These are phyloP conservation scores for Trichogramma evanescens DNA, from an alignment of 2,888 invertebrate species.

Conservation along the genomic window DNA sequence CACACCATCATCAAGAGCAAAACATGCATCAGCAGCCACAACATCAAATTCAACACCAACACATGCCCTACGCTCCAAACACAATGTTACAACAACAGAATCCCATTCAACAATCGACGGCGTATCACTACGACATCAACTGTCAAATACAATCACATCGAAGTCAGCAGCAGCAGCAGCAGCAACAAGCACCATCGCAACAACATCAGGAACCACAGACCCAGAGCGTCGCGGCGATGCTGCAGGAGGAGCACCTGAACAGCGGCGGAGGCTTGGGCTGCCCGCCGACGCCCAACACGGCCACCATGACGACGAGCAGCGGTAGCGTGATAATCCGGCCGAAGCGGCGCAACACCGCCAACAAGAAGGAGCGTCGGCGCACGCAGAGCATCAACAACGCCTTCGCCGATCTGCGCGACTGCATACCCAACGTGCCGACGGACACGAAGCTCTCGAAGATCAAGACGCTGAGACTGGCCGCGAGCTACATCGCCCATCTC, in stretches of 20 bases:
- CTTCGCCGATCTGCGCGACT: slow-evolving; percentile 83
- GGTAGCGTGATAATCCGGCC: slow-evolving; percentile 30
- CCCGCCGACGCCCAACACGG: slow-evolving; percentile 72
- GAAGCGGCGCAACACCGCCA: slow-evolving; percentile 80
- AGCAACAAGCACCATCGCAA: not conserved
- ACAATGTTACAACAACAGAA: slow-evolving; percentile 11
- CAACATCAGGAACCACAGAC: slow-evolving; percentile 6
- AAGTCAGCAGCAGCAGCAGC: not conserved
- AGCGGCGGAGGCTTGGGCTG: slow-evolving; percentile 21
- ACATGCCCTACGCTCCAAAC: slow-evolving; percentile 1
- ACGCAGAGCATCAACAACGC: slow-evolving; percentile 94
- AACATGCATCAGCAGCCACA: slow-evolving; percentile 1
- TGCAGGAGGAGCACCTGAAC: slow-evolving; percentile 11
- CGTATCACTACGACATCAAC: not conserved
- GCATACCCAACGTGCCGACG: slow-evolving; percentile 92
- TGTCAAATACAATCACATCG: not conserved
- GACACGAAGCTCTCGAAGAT: slow-evolving; percentile 96
- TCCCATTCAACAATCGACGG: not conserved
- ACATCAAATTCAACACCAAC: slow-evolving; percentile 1
- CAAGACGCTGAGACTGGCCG: slow-evolving; percentile 87
- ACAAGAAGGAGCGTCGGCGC: slow-evolving; percentile 86
- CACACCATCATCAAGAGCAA: slow-evolving; percentile 21
- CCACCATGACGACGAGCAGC: slow-evolving; percentile 84
- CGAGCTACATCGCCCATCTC: slow-evolving; percentile 86
- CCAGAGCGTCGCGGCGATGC: slow-evolving; percentile 2